A percentile compares a stretch with the other conserved stretches of the same genome.
Conservation (phyloP, 2,888 invertebrate genomes). For the Sepioteuthis lessoniana region DNA sequence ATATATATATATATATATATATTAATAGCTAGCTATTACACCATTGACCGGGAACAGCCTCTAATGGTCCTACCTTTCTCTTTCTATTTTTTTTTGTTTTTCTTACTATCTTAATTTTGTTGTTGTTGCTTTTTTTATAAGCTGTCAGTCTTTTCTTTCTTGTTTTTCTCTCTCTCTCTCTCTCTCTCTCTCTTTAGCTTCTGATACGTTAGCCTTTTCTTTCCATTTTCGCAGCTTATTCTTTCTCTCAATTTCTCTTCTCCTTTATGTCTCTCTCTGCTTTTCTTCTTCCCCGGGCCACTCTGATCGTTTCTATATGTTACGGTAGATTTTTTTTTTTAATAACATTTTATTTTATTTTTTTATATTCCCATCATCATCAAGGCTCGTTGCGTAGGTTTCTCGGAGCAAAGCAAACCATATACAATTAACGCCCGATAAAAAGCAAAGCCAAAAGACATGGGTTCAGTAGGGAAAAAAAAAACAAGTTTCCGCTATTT, state of each 20-base stretch:
- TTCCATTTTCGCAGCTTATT: not conserved
- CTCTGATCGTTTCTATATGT: not conserved
- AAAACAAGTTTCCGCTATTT: not conserved
- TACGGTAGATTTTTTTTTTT: not conserved
- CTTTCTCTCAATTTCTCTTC: not conserved
- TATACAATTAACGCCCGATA: not conserved
- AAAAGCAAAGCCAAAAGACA: not conserved
- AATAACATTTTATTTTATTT: not conserved
- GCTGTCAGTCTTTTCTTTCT: no score
- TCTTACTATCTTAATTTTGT: not conserved
- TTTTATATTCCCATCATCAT: not conserved
- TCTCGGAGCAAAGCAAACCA: not conserved
- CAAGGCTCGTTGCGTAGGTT: not conserved
- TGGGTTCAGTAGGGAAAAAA: not conserved
- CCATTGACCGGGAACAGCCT: not conserved
- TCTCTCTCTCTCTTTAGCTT: slow-evolving; percentile 3
- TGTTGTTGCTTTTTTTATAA: no score
- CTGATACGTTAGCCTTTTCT: not conserved
- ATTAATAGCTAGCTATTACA: not conserved
- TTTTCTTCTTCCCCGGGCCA: not conserved
- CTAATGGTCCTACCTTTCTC: not conserved
- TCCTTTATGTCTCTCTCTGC: not conserved
- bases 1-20: not conserved
- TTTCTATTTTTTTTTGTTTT: slow-evolving; percentile 44
- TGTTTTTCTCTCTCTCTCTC: slow-evolving; percentile 10